Evolutionary conservation across 1,140 invertebrate genomes (phyloP).

Genomic region (Leptinotarsa lineolata): DNA sequence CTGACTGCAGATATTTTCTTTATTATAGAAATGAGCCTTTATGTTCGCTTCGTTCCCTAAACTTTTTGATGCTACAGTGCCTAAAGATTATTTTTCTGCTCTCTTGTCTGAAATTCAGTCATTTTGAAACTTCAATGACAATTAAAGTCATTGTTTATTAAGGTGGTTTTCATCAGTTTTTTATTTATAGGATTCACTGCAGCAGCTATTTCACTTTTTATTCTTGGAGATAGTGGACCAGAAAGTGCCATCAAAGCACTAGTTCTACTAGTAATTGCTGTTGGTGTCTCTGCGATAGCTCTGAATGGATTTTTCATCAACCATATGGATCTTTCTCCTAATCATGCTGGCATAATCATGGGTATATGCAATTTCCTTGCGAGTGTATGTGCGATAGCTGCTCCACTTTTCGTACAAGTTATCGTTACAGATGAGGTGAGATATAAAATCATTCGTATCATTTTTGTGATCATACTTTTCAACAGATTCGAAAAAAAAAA

Average conservation of each 20-base stretch:
- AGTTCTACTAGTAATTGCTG: constrained; percentile 66
- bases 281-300: constrained; percentile 73
- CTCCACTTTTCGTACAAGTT: constrained; percentile 59
- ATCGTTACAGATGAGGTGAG: constrained; percentile 63
- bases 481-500: no score
- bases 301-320: constrained; percentile 71
- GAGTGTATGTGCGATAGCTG: constrained; percentile 70
- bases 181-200: constrained; percentile 59
- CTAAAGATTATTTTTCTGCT: no score
- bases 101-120: no score
- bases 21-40: no score
- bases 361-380: constrained; percentile 75
- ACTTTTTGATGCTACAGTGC: no score
- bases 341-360: constrained; percentile 72
- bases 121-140: constrained; percentile 29
- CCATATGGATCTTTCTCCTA: constrained; percentile 73
- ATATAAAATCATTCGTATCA: no score
- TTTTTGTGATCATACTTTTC: no score
- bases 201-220: constrained; percentile 65
- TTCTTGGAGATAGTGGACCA: constrained; percentile 51
- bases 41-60: no score
- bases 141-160: background rate
- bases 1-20: no score
- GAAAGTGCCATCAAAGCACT: constrained; percentile 59
- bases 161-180: background rate